Evolutionary conservation across 2,888 invertebrate genomes (phyloP).

Genomic region (Ennomos erosarius): DNA sequence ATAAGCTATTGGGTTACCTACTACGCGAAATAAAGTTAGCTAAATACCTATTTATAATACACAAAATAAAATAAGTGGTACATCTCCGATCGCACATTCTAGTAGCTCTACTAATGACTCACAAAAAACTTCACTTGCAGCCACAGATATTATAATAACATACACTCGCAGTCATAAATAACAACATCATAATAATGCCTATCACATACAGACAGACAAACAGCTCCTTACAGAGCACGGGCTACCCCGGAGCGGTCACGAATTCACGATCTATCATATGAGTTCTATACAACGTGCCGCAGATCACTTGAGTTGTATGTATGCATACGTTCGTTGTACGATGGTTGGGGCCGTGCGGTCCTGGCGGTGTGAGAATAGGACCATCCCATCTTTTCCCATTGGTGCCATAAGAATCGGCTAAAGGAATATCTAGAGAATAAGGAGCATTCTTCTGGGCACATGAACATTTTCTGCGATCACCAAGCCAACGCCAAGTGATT

Average conservation of each 20-base stretch:
- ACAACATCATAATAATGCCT: conserved; percentile 33
- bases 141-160: neutral
- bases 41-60: too few species aligned
- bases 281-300: neutral
- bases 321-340: too few species aligned
- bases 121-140: conserved; percentile 9
- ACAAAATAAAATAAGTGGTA: too few species aligned
- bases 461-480: too few species aligned
- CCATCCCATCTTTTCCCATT: neutral
- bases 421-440: too few species aligned
- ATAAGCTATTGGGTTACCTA: too few species aligned
- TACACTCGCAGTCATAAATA: conserved; percentile 31
- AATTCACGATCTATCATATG: conserved; percentile 28
- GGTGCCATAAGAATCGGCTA: too few species aligned
- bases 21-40: too few species aligned
- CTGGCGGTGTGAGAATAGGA: conserved; percentile 21
- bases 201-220: conserved; percentile 32
- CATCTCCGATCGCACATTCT: too few species aligned
- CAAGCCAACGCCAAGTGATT: too few species aligned
- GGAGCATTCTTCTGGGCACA: too few species aligned
- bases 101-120: neutral
- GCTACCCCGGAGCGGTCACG: conserved; percentile 63
- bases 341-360: neutral
- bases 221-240: conserved; percentile 39
- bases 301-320: too few species aligned